Conservation (phyloP, 2,113 vertebrate genomes). For the Trematocara unimaculatum region DNA sequence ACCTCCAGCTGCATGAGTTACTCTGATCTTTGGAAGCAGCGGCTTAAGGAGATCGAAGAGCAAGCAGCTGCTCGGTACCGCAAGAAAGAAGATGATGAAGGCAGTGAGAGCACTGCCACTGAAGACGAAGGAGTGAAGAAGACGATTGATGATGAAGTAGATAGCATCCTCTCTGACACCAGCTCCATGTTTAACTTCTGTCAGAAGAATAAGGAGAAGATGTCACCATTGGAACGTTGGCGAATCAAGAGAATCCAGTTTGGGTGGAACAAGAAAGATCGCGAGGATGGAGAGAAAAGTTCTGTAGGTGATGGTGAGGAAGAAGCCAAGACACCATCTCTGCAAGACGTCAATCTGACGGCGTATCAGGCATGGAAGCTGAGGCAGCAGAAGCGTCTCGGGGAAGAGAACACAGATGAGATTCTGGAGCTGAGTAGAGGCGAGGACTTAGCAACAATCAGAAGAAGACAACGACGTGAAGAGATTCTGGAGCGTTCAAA, state of each 20-base stretch:
- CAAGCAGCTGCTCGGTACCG: slow-evolving; percentile 75
- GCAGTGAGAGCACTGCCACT: background rate
- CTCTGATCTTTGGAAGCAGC: slow-evolving; percentile 84
- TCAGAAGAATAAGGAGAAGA: slow-evolving; percentile 85
- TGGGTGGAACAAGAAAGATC: slow-evolving; percentile 87
- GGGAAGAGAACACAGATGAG: slow-evolving; percentile 81
- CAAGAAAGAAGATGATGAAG: slow-evolving; percentile 36
- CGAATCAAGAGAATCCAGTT: slow-evolving; percentile 93
- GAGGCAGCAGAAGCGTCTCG: slow-evolving; percentile 83
- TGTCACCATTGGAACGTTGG: slow-evolving; percentile 91
- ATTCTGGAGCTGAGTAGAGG: slow-evolving; percentile 80
- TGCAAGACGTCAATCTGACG: slow-evolving; percentile 78
- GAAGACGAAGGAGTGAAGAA: slow-evolving; percentile 10
- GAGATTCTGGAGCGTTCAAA: slow-evolving; percentile 86
- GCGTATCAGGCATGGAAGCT: slow-evolving; percentile 95
- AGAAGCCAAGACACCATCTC: slow-evolving; percentile 23
- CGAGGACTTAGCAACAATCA: slow-evolving; percentile 75
- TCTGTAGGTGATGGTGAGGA: slow-evolving; percentile 36
- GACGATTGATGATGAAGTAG: slow-evolving; percentile 77
- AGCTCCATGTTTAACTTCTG: slow-evolving; percentile 92
- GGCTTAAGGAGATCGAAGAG: slow-evolving; percentile 84
- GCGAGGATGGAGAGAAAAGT: slow-evolving; percentile 54
- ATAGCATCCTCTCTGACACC: slow-evolving; percentile 81
- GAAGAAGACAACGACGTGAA: slow-evolving; percentile 82
- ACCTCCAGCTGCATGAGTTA: slow-evolving; percentile 77